These are phyloP conservation scores for Chrysoperla carnea DNA, from an alignment of 1,140 invertebrate genomes.

Conservation along the genomic window DNA sequence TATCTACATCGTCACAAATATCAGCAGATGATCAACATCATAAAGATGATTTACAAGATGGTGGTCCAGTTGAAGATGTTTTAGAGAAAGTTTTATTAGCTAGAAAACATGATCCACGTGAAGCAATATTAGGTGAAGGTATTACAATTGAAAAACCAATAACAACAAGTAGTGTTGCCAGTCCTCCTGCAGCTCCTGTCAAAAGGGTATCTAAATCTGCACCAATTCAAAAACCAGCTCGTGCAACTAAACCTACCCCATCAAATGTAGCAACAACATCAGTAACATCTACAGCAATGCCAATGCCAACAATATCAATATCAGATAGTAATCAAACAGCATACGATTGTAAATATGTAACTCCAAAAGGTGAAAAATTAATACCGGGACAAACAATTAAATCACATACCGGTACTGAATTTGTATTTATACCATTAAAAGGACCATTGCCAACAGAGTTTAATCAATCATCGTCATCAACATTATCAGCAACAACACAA, in stretches of 20 bases:
- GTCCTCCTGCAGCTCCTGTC: not conserved
- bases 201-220: not conserved
- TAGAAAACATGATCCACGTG: constrained; percentile 32
- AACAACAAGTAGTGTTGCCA: not conserved
- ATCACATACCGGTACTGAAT: constrained; percentile 19
- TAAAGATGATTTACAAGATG: constrained; percentile 28
- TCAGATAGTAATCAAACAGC: constrained; percentile 1
- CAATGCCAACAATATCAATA: not conserved
- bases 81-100: constrained; percentile 45
- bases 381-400: constrained; percentile 12
- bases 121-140: constrained; percentile 32
- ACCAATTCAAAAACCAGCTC: not conserved
- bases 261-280: not conserved
- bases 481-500: not conserved
- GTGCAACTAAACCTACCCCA: not conserved
- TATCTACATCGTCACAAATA: constrained; percentile 12
- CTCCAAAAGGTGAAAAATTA: constrained; percentile 7
- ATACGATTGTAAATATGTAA: constrained; percentile 2
- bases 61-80: constrained; percentile 34
- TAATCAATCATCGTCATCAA: not conserved
- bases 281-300: not conserved
- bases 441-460: constrained; percentile 17
- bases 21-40: not conserved
- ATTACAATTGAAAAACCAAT: constrained; percentile 16
- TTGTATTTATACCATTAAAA: constrained; percentile 21